A percentile compares a stretch with the other conserved stretches of the same genome.
Conservation (phyloP, 2,113 vertebrate genomes). For the Sylvicapra grimmia region DNA sequence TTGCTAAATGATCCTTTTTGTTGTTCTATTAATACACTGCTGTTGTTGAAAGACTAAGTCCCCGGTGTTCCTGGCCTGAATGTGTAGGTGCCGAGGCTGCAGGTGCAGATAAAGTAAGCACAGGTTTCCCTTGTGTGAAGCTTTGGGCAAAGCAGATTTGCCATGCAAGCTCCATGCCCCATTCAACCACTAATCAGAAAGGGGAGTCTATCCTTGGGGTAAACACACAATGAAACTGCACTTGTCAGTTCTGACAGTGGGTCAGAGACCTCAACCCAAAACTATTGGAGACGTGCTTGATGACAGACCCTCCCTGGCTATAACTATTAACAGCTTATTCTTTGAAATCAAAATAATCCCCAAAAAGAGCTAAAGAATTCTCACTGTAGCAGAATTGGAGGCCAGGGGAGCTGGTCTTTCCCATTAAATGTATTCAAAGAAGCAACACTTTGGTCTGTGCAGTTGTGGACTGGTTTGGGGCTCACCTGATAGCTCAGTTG, state of each 20-base stretch:
- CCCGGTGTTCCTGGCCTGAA: no score
- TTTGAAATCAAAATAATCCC: not conserved
- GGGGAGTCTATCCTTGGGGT: not conserved
- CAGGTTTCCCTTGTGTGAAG: not conserved
- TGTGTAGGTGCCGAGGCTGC: accelerated
- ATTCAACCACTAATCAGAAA: not conserved
- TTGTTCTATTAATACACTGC: not conserved
- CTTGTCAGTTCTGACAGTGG: not conserved
- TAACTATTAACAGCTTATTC: not conserved
- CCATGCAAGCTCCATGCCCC: not conserved
- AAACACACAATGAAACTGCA: not conserved
- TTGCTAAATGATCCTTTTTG: not conserved
- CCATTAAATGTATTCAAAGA: not conserved
- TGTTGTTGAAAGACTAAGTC: not conserved
- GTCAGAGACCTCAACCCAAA: not conserved
- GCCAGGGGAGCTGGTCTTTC: not conserved
- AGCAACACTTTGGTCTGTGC: not conserved
- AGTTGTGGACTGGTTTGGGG: not conserved
- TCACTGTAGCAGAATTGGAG: not conserved
- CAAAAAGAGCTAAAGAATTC: not conserved
- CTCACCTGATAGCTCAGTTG: not conserved
- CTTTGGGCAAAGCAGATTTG: not conserved
- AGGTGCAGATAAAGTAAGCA: not conserved
- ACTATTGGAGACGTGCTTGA: not conserved
- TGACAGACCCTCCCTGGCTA: not conserved